Evolutionary conservation across 2,888 invertebrate species (phyloP), one percentile per base, ranked within the genome.

Genomic region (Taphrorychus bicolor): DNA sequence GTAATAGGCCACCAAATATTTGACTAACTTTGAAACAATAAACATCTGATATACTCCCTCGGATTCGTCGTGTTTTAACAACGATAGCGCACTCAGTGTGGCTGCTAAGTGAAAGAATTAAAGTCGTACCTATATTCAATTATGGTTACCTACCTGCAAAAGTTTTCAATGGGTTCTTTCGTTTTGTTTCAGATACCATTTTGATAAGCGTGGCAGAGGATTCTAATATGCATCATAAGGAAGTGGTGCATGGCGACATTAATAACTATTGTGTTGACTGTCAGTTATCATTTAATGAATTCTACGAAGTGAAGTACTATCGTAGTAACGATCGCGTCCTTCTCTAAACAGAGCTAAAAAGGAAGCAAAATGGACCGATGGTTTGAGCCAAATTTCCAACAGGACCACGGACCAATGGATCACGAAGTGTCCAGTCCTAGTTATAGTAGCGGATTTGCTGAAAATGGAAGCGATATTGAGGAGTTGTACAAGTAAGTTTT

Each of bases 311-410:
- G 22, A 62, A 62, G 23, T 67, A 67, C 19, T 59, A 61, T 23
- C 17, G 58, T 22, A 42, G 62, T 24, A 54, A 45, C 18, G 7
- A 17, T 45, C 14, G 3, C 18, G 18, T 7, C 5, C 1, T 45
- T 2, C 5, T 11, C n/a, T 5, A 11, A 45, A 45, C 2, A 1
- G 45, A 45, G 18, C 2, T 51, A n/a, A 51, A 51, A 19, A 11
- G 21, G 9, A 51, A n/a, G 51, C 7, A 51, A 16, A 21, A 53
- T 60, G 52, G 22, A 17, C 16, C 19, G 22, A 14, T 72, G 67
- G 71, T 42, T 58, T 14, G 69, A 65, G 7, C 48, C 68, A 22
- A 71, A 70, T n/a, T 68, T 70, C 63, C 65, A 69, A 40, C 70
- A 71, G 51, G 71, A 72, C 11, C 53, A 54, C 16, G 59, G 40